phyloP scores from a whole-genome alignment of 2,888 invertebrate species.

The Galerucella nymphaeae region DNA sequence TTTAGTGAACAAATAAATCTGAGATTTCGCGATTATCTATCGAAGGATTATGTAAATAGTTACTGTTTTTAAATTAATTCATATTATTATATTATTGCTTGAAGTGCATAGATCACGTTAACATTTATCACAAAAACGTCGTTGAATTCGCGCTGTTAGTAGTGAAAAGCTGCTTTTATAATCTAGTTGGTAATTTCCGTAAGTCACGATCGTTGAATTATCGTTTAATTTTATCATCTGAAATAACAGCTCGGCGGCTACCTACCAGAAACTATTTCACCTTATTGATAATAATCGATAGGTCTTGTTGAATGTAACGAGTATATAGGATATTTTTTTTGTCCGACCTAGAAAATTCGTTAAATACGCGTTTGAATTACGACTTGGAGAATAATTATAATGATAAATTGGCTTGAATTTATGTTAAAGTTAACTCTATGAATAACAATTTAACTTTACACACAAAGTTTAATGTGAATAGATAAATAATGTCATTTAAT shows the following conservation, averaged over 20 bases:
- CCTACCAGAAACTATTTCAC: constrained; percentile 16
- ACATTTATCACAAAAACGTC: constrained; percentile 8
- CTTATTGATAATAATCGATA: constrained; percentile 9
- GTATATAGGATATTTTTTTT: neutral
- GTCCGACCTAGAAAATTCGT: neutral
- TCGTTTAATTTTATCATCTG: constrained; percentile 11
- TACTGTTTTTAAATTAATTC: neutral
- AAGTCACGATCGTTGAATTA: constrained; percentile 13
- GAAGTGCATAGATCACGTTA: neutral
- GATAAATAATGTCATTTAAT: neutral
- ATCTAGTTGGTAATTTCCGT: constrained; percentile 1
- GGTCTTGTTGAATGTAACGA: neutral
- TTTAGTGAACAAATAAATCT: no score
- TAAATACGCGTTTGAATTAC: no score
- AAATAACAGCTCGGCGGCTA: constrained; percentile 15
- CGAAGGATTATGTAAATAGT: neutral
- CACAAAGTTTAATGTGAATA: no score
- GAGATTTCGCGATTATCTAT: no score
- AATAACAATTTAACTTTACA: no score
- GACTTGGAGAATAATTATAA: no score
- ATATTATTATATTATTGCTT: neutral
- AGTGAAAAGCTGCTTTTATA: constrained; percentile 9
- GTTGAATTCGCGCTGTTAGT: neutral
- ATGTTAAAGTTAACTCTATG: no score
- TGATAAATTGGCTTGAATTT: no score